Conservation (phyloP, 2,797 vertebrate species). For the Orestias chungarensis region DNA sequence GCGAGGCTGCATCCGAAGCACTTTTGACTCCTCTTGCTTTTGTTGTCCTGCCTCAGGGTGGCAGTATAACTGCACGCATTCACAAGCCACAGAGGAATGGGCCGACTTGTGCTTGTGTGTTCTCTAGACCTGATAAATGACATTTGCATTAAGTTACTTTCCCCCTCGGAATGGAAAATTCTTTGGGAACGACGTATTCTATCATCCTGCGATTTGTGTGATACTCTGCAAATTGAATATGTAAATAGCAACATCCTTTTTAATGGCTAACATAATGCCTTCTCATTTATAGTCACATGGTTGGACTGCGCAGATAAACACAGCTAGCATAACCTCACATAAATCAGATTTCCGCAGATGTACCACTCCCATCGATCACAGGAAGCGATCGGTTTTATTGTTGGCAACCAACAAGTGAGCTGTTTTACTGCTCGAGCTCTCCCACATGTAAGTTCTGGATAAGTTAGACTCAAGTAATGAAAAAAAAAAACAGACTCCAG, state of each 20-base stretch:
- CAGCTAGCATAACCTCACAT: constrained; percentile 37
- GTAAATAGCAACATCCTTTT: constrained; percentile 75
- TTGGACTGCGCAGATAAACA: constrained; percentile 54
- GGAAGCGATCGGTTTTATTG: constrained; percentile 55
- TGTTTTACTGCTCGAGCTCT: constrained; percentile 52
- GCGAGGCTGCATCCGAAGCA: constrained; percentile 5
- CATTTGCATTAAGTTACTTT: constrained; percentile 77
- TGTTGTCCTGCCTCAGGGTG: constrained; percentile 69
- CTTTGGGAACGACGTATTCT: constrained; percentile 58
- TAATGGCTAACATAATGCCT: constrained; percentile 71
- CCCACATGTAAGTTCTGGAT: constrained; percentile 28
- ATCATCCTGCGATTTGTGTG: constrained; percentile 72
- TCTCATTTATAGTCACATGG: constrained; percentile 66
- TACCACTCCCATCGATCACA: constrained; percentile 42
- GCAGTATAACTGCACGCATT: constrained; percentile 74
- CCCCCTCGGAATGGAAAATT: constrained; percentile 67
- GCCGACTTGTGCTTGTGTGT: constrained; percentile 55
- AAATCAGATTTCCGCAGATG: constrained; percentile 51
- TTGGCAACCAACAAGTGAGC: constrained; percentile 53
- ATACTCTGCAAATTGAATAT: constrained; percentile 78
- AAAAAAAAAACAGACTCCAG: constrained; percentile 44
- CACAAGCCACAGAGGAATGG: constrained; percentile 30
- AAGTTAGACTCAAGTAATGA: constrained; percentile 36
- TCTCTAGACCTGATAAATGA: constrained; percentile 73
- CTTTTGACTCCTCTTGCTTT: constrained; percentile 10